Conservation (phyloP, 2,888 invertebrate genomes). For the Petrophora chlorosata region DNA sequence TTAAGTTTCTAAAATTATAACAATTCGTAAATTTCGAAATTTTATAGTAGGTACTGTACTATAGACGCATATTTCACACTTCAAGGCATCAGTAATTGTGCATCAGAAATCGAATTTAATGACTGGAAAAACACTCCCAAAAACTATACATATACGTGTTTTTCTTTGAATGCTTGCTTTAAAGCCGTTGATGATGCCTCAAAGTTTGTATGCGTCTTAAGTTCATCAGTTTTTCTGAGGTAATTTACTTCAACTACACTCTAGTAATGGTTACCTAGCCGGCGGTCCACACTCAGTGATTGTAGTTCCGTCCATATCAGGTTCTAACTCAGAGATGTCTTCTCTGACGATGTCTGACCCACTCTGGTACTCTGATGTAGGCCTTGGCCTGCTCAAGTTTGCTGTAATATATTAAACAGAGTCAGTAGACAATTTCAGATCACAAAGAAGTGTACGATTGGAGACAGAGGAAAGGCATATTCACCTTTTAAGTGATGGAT, state of each 20-base stretch:
- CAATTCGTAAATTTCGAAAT: not conserved
- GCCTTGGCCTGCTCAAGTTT: conserved; percentile 68
- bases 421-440: too few species aligned
- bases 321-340: conserved; percentile 84
- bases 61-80: not conserved
- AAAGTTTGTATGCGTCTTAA: not conserved
- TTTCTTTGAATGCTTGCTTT: too few species aligned
- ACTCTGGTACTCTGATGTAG: conserved; percentile 77
- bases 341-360: conserved; percentile 82
- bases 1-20: conserved; percentile 2
- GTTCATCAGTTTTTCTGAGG: not conserved
- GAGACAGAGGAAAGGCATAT: not conserved
- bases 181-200: not conserved
- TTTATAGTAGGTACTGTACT: not conserved
- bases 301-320: conserved; percentile 67
- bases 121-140: too few species aligned
- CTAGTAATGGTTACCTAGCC: conserved; percentile 78
- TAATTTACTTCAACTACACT: not conserved
- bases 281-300: conserved; percentile 86
- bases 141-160: too few species aligned
- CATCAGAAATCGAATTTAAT: too few species aligned
- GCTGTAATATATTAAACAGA: conserved; percentile 53
- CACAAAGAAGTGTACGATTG: too few species aligned
- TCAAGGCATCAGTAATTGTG: not conserved
- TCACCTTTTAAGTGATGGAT: not conserved